Evolutionary conservation across 2,797 vertebrate genomes (phyloP).

Genomic region (Coendou prehensilis): DNA sequence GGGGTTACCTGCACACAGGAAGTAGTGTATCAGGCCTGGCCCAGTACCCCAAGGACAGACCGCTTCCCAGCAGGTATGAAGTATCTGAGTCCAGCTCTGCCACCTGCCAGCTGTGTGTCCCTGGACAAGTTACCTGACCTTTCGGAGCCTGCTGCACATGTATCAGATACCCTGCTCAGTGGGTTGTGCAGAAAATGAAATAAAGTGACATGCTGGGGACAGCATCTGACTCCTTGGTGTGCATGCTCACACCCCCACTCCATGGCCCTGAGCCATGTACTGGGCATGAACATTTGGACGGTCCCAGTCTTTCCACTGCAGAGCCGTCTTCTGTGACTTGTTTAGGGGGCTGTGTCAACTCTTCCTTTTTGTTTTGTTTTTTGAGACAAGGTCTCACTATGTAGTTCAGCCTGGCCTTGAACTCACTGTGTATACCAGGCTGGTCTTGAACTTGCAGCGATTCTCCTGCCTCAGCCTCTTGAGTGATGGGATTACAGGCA

Average conservation of each 20-base stretch:
- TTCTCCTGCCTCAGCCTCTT: neutral
- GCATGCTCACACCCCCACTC: neutral
- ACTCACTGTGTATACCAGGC: neutral
- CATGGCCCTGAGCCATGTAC: neutral
- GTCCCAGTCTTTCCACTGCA: neutral
- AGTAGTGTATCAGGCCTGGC: neutral
- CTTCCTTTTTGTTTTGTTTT: neutral
- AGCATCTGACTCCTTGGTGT: too few species aligned
- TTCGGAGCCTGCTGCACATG: neutral
- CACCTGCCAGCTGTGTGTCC: neutral
- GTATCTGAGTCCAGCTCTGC: neutral
- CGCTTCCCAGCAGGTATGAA: neutral
- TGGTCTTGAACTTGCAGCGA: neutral
- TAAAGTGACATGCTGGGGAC: neutral
- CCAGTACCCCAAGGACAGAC: neutral
- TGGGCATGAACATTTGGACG: neutral
- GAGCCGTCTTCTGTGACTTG: constrained; percentile 18
- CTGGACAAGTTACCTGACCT: neutral
- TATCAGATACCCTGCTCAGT: neutral
- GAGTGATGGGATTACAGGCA: neutral
- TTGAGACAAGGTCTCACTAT: neutral
- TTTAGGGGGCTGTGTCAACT: neutral
- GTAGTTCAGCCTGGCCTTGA: neutral
- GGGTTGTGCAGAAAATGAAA: neutral
- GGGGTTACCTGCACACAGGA: neutral